Percentiles rank a stretch among this genome's conserved stretches.
Evolutionary conservation across 1,140 invertebrate species (phyloP).

Genomic region (Atta texana): DNA sequence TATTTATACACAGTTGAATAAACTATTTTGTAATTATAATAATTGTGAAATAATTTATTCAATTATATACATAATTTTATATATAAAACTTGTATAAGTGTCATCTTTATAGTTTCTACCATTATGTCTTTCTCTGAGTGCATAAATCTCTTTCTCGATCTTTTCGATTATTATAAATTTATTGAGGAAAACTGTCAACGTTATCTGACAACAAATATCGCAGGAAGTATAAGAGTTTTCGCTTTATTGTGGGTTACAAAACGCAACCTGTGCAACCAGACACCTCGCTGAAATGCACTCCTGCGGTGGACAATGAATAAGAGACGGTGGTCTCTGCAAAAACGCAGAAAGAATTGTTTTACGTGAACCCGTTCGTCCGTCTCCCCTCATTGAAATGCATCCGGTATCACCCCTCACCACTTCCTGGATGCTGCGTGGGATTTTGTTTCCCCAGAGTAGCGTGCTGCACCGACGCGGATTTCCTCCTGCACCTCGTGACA

Average conservation of each 20-base stretch:
- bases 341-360: constrained; percentile 78
- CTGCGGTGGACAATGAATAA: constrained; percentile 66
- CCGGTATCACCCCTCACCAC: constrained; percentile 77
- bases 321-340: constrained; percentile 67
- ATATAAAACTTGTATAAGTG: no score
- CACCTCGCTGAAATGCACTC: constrained; percentile 69
- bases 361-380: constrained; percentile 74
- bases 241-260: constrained; percentile 46
- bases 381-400: constrained; percentile 77
- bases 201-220: constrained; percentile 32
- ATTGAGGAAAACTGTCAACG: neutral
- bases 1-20: no score
- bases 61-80: no score
- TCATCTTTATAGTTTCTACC: no score
- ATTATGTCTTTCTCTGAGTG: no score
- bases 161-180: neutral
- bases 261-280: constrained; percentile 71
- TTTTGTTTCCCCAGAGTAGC: constrained; percentile 65
- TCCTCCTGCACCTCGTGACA: neutral
- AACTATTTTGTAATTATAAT: no score
- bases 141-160: neutral
- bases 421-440: constrained; percentile 80
- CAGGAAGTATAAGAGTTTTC: constrained; percentile 12
- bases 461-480: constrained; percentile 9
- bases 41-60: no score